Evolutionary conservation across 2,888 invertebrate species (phyloP).

Genomic region (Isotomurus palustris): DNA sequence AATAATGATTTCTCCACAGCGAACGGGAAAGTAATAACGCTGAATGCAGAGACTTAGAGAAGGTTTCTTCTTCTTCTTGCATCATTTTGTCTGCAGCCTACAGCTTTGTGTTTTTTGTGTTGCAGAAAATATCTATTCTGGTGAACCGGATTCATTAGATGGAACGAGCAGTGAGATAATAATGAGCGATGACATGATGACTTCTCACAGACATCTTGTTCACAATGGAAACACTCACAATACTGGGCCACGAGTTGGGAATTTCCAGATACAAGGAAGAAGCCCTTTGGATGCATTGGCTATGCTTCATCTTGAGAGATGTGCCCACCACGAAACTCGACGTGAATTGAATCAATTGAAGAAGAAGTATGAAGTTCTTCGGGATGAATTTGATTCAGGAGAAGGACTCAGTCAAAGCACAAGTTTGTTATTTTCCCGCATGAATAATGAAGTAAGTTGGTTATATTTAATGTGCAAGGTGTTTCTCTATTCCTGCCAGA

Average conservation of each 20-base stretch:
- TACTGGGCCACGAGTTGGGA: conserved; percentile 3
- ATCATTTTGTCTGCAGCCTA: too few relatives aligned
- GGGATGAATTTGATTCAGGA: conserved; percentile 47
- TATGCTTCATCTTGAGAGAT: conserved; percentile 48
- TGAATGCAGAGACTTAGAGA: too few relatives aligned
- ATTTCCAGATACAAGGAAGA: conserved; percentile 41
- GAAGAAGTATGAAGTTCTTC: conserved; percentile 47
- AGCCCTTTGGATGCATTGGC: conserved; percentile 47
- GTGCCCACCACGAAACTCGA: conserved; percentile 47
- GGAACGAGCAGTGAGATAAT: conserved; percentile 47
- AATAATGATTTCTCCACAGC: too few relatives aligned
- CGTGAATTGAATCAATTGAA: conserved; percentile 46
- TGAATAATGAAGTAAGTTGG: conserved; percentile 44
- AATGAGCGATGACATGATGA: conserved; percentile 40
- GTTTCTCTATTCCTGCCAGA: too few relatives aligned
- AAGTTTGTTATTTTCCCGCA: conserved; percentile 40
- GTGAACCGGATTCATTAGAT: conserved; percentile 48
- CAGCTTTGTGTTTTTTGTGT: neutral
- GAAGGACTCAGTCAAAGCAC: conserved; percentile 44
- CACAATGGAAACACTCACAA: conserved; percentile 21
- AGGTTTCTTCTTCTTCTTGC: too few relatives aligned
- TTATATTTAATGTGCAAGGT: too few relatives aligned
- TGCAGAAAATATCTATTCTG: conserved; percentile 45
- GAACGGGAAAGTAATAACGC: too few relatives aligned
- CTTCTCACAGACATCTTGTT: conserved; percentile 8